Evolutionary conservation across 2,888 invertebrate genomes (phyloP), one percentile per base, ranked within the genome.

Genomic region (Cryptus viduatorius): DNA sequence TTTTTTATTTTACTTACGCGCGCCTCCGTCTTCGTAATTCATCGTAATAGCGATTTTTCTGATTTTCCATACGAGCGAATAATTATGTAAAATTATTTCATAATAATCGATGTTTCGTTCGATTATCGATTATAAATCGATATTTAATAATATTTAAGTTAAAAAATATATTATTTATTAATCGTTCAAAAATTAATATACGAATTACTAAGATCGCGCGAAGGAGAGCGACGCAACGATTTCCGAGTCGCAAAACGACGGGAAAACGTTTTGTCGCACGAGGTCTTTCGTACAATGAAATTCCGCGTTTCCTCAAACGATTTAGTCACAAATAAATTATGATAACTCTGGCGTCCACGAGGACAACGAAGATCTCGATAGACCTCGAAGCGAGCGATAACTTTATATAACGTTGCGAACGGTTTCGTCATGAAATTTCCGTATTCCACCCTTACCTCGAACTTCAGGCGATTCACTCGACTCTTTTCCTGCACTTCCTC

Each of bases 401-500:
- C 10, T 7, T 19, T 14, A 1, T 61, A n/a, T 53, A 69, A 67
- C 53, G 37, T 37, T 44, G 50, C 37, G 10, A n/a, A 48, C 61
- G 61, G 37, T 19, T 78, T 81, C 75, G 50, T 75, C 29, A 16
- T 48, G 72, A 16, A 56, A 46, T 81, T 75, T 42, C 81, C 46
- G 56, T 64, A 53, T 72, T 81, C 82, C 76, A 72, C 86, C 37
- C 92, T 92, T 92, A 92, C 92, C 92, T 92, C 91, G 84, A 90
- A 83, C 86, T 88, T 89, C 75, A 87, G 88, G 79, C 68, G 76
- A 79, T 83, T 86, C 69, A 67, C 84, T 68, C 69, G 79, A 76
- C 76, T 79, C 50, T 79, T 87, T 80, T 90, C 89, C 89, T 83
- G 88, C 85, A 71, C 85, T 81, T 83, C 72, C 73, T 89, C 86